Evolutionary conservation across 2,888 invertebrate species (phyloP).

Genomic region (Stenoptilia bipunctidactyla): DNA sequence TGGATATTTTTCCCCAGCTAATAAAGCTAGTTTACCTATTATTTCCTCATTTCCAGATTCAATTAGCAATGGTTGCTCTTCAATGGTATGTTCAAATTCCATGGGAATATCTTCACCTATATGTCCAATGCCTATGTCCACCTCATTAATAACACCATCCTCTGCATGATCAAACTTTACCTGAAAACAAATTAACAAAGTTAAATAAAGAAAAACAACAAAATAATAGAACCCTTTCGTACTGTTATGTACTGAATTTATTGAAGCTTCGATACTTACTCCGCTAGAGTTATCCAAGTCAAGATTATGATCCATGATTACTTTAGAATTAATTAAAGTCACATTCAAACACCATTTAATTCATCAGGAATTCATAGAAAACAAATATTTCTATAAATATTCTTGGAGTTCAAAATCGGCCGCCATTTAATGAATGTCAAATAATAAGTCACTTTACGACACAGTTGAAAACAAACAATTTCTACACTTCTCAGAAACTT

Average conservation of each 20-base stretch:
- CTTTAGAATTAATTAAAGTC: too few relatives aligned
- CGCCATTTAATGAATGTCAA: constrained; percentile 69
- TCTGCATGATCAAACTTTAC: neutral
- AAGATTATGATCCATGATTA: neutral
- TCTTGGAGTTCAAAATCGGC: constrained; percentile 57
- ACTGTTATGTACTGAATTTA: too few relatives aligned
- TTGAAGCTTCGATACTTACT: too few relatives aligned
- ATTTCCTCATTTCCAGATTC: constrained; percentile 56
- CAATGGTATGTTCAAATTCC: constrained; percentile 44
- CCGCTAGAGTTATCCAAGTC: neutral
- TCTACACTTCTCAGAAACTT: too few relatives aligned
- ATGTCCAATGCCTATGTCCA: constrained; percentile 28
- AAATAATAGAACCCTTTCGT: too few relatives aligned
- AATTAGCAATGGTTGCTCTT: constrained; percentile 49
- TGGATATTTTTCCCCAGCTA: too few relatives aligned
- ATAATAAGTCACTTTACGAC: constrained; percentile 14
- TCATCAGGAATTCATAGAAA: too few relatives aligned
- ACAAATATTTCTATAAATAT: too few relatives aligned
- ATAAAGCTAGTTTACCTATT: constrained; percentile 53
- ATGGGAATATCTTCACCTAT: constrained; percentile 37
- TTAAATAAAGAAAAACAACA: too few relatives aligned
- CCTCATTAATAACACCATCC: constrained; percentile 34
- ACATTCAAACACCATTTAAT: too few relatives aligned
- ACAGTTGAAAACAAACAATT: neutral
- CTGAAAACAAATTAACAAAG: too few relatives aligned